A percentile compares a stretch with the other conserved stretches of the same genome.
Evolutionary conservation across 2,797 vertebrate genomes (phyloP).

Genomic region (Zenarchopterus dispar): DNA sequence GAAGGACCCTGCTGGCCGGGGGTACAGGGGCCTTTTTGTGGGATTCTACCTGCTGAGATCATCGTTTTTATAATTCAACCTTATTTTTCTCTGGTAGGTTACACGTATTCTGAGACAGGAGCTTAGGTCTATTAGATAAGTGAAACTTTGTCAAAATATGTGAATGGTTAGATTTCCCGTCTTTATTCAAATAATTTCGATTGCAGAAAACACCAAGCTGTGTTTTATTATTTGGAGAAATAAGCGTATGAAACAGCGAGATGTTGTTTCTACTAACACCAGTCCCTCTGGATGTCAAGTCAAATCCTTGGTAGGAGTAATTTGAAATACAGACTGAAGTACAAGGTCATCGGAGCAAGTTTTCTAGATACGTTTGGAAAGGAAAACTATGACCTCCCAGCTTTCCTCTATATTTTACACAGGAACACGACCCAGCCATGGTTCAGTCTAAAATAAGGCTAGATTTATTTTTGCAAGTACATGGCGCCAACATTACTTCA

Average conservation of each 20-base stretch:
- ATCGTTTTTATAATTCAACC: conserved; percentile 44
- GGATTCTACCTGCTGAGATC: conserved; percentile 78
- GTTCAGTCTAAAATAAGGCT: conserved; percentile 82
- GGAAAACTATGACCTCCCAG: conserved; percentile 34
- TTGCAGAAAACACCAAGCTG: not conserved
- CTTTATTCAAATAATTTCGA: conserved; percentile 1
- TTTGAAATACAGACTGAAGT: conserved; percentile 22
- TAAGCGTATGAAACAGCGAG: conserved; percentile 18
- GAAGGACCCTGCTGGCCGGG: conserved; percentile 78
- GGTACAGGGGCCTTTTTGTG: conserved; percentile 67
- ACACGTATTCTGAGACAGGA: not conserved
- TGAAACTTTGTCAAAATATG: conserved; percentile 1
- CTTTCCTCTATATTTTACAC: conserved; percentile 60
- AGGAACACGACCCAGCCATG: conserved; percentile 76
- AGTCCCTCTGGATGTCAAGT: conserved; percentile 20
- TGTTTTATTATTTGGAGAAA: not conserved
- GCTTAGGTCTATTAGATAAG: conserved; percentile 21
- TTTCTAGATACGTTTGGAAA: conserved; percentile 28
- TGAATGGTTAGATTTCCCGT: not conserved
- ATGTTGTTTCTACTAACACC: conserved; percentile 26
- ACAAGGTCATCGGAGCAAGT: conserved; percentile 15
- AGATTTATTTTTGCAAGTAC: conserved; percentile 81
- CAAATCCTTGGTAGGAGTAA: not conserved
- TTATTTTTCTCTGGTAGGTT: conserved; percentile 75
- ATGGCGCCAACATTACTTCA: conserved; percentile 81